phyloP scores from a whole-genome alignment of 2,888 invertebrate genomes.

The Conus canariensis region DNA sequence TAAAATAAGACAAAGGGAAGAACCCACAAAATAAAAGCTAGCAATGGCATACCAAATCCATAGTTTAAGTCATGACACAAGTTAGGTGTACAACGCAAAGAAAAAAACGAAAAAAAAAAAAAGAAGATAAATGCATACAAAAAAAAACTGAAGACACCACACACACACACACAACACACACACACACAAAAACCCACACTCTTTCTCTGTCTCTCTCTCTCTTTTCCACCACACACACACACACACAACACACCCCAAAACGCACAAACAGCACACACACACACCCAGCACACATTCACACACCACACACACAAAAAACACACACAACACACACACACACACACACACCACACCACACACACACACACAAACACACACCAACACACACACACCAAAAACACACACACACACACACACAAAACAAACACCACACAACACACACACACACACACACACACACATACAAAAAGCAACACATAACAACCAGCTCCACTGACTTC shows the following conservation, averaged over 20 bases:
- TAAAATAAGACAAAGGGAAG: no score
- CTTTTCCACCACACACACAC: neutral
- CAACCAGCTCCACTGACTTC: slow-evolving; percentile 83
- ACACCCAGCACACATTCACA: neutral
- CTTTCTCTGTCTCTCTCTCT: no score
- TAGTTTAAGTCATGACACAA: no score
- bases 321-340: neutral
- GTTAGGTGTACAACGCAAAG: neutral
- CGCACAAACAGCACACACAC: neutral
- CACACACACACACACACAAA: no score
- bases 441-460: slow-evolving; percentile 1
- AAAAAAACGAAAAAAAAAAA: no score
- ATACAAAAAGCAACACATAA: neutral
- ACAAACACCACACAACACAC: no score
- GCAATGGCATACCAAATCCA: no score
- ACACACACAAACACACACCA: no score
- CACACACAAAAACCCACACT: neutral
- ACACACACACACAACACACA: neutral
- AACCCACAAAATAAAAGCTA: no score
- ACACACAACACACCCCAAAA: neutral
- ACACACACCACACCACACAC: no score
- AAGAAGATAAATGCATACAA: neutral
- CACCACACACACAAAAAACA: neutral
- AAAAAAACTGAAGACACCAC: neutral
- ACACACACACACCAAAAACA: no score